Base-by-base conservation (phyloP, 2,888 invertebrate genomes). In the Hydroisotoma schaefferi region DNA sequence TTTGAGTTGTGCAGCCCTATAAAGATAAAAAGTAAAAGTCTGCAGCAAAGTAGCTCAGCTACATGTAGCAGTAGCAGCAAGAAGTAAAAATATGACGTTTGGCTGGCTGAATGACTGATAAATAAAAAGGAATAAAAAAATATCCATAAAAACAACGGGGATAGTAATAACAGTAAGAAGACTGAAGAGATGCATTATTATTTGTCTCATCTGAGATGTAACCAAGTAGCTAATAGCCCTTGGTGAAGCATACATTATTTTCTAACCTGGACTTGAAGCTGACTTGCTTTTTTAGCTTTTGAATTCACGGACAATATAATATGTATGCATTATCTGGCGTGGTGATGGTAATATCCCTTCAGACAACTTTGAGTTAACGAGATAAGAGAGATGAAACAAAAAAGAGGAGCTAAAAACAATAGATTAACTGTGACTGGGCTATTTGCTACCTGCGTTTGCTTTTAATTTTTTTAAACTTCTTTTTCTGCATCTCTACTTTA, bases 31-130 rank as follows among this genome's bases (percentile, higher is more conserved):
- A n/a, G n/a, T n/a, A 33, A 33, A 33, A 33, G 33, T 33, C 33
- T 33, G 33, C 33, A 33, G 33, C 8, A 15, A n/a, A n/a, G n/a
- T n/a, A n/a, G n/a, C n/a, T n/a, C n/a, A n/a, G n/a, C n/a, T n/a
- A n/a, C n/a, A n/a, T n/a, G n/a, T n/a, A n/a, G n/a, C n/a, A n/a
- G n/a, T n/a, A n/a, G n/a, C n/a, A n/a, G n/a, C n/a, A n/a, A n/a
- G 15, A 33, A 33, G 33, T 33, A 43, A n/a, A 8, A n/a, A 43
- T 6, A 43, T 10, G n/a, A 43, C 20, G n/a, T 15, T 43, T 15
- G 33, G 12, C 43, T 43, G 43, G 18, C 43, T 43, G 43, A 43
- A 43, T 43, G 43, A 43, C 43, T 43, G 43, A 43, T 43, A 43
- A 43, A 43, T n/a, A n/a, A 43, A 43, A 18, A 15, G 43, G 20